These are phyloP conservation scores for Alligator sinensis DNA, from an alignment of 2,113 vertebrate genomes.

Conservation along the genomic window DNA sequence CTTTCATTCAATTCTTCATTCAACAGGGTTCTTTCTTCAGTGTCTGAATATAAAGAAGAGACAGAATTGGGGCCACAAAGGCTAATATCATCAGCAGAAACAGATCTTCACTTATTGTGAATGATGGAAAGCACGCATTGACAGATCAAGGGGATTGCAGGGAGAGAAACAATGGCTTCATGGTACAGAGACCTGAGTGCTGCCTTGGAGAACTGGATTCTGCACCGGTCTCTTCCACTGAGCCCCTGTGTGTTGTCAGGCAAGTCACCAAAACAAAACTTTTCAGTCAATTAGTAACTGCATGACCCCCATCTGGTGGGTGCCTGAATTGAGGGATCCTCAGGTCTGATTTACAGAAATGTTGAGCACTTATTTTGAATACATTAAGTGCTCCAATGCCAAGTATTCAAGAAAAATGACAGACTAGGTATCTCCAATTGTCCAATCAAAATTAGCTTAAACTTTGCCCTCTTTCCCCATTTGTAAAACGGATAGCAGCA, in stretches of 20 bases:
- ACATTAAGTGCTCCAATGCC: neutral
- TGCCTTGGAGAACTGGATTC: neutral
- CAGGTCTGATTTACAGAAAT: neutral
- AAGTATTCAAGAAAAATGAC: neutral
- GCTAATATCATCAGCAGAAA: neutral
- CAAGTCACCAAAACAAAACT: neutral
- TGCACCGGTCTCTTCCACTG: neutral
- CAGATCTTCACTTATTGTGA: neutral
- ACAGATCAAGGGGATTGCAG: neutral
- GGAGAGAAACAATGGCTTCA: neutral
- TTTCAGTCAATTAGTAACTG: neutral
- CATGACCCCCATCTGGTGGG: neutral
- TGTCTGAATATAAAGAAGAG: no score
- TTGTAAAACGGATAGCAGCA: neutral
- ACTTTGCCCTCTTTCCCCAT: neutral
- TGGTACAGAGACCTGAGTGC: neutral
- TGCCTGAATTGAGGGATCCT: neutral
- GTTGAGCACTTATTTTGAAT: neutral
- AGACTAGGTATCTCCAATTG: neutral
- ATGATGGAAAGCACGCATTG: neutral
- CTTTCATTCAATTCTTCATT: no score
- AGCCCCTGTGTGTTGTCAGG: neutral
- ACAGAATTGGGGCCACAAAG: neutral
- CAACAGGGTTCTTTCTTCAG: no score
- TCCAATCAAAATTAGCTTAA: neutral